Percentiles rank a stretch among this genome's conserved stretches.
Evolutionary conservation across 2,888 invertebrate species (phyloP).

Genomic region (Pollenia griseotomentosa): DNA sequence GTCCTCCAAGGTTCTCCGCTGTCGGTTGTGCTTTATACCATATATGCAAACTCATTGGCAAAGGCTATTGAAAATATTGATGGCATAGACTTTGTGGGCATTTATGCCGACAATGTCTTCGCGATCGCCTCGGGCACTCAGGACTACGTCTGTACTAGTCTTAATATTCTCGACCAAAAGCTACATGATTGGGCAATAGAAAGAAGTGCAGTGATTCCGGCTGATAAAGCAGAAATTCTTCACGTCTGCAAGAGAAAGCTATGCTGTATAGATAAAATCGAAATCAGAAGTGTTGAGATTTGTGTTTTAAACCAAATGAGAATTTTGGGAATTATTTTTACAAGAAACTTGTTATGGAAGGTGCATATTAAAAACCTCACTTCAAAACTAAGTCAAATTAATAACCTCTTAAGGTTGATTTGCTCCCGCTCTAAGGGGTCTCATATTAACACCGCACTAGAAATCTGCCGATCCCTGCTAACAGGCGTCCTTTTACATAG

Average conservation of each 20-base stretch:
- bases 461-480: not conserved
- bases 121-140: slow-evolving; percentile 1
- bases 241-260: slow-evolving; percentile 30
- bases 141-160: not conserved
- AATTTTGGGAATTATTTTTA: not conserved
- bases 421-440: not conserved
- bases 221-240: slow-evolving; percentile 4
- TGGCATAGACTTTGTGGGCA: slow-evolving; percentile 22
- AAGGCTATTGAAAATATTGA: not conserved
- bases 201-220: slow-evolving; percentile 11
- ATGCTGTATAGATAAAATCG: not conserved
- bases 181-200: not conserved
- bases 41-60: slow-evolving; percentile 45
- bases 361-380: not conserved
- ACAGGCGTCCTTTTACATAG: not conserved
- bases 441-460: slow-evolving; percentile 1
- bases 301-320: not conserved
- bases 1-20: slow-evolving; percentile 7
- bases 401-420: not conserved
- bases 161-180: too few species aligned
- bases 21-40: slow-evolving; percentile 37
- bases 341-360: not conserved
- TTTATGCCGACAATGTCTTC: slow-evolving; percentile 26
- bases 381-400: not conserved
- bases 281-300: not conserved